These are phyloP conservation scores for Lumbricus terrestris DNA, from an alignment of 2,888 invertebrate species.

Conservation along the genomic window DNA sequence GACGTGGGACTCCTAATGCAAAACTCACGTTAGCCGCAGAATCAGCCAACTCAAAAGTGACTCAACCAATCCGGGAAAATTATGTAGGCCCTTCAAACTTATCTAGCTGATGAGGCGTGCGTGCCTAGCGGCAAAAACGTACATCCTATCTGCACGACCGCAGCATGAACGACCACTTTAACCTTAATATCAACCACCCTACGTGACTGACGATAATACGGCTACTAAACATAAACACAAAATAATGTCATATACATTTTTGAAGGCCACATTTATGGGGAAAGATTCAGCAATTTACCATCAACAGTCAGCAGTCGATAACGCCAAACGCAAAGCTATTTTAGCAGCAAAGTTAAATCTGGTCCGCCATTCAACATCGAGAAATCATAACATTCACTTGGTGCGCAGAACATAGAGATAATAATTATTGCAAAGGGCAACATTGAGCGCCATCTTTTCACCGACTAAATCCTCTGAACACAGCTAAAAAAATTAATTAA, in stretches of 20 bases:
- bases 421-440: not conserved
- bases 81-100: too few species aligned
- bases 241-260: not conserved
- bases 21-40: too few species aligned
- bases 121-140: too few species aligned
- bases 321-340: not conserved
- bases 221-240: not conserved
- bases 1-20: too few species aligned
- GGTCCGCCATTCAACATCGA: not conserved
- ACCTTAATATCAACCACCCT: not conserved
- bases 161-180: not conserved
- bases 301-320: not conserved
- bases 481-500: too few species aligned
- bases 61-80: too few species aligned
- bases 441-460: not conserved
- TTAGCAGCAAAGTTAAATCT: not conserved
- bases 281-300: not conserved
- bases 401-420: not conserved
- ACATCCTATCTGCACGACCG: not conserved
- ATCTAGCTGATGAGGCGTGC: too few species aligned
- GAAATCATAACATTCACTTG: not conserved
- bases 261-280: not conserved
- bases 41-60: too few species aligned
- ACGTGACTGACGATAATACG: not conserved
- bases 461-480: too few species aligned